Evolutionary conservation across 1,140 invertebrate species (phyloP), one percentile per base, ranked within the genome.

Genomic region (Drosophila simulans): DNA sequence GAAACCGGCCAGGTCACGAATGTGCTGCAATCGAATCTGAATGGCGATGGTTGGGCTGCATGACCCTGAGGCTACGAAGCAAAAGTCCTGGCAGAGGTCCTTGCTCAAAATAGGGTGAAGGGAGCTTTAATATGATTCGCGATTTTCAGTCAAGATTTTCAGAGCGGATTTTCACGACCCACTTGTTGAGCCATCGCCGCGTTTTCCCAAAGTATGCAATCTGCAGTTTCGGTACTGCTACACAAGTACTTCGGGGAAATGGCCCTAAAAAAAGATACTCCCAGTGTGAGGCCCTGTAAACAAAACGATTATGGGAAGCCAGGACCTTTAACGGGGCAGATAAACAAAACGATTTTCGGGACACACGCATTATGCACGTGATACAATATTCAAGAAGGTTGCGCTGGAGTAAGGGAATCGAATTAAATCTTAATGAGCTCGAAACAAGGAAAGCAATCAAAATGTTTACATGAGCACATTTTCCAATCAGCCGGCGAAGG

Each of bases 171-270:
- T 66, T 45, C 48, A 65, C 37, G 56, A 34, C 43, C 17, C 59
- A 68, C 59, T 68, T 65, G 64, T 65, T 68, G 60, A 34, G 15
- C 42, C 40, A 52, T 74, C 52, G 13, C 10, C 15, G 4, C 12
- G 42, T 77, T 49, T 48, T 45, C 52, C 72, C 22, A 34, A 74
- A 85, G 77, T 52, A 57, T 59, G 57, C 77, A 84, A 85, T 85
- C 80, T 84, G 62, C 71, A 72, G 64, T 62, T 39, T 39, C 56
- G 73, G 69, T 78, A 74, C 86, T 77, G 78, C 73, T 74, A 39
- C 65, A 62, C 56, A 70, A 63, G 54, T 53, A 56, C 59, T 64
- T 51, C 13, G 12, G 43, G n/a, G 46, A 45, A 17, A 51, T 22
- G 34, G 42, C 40, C 48, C 46, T 85, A 56, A 63, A 77, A 56